phyloP scores from a whole-genome alignment of 2,113 vertebrate genomes.

The Empidonax traillii region DNA sequence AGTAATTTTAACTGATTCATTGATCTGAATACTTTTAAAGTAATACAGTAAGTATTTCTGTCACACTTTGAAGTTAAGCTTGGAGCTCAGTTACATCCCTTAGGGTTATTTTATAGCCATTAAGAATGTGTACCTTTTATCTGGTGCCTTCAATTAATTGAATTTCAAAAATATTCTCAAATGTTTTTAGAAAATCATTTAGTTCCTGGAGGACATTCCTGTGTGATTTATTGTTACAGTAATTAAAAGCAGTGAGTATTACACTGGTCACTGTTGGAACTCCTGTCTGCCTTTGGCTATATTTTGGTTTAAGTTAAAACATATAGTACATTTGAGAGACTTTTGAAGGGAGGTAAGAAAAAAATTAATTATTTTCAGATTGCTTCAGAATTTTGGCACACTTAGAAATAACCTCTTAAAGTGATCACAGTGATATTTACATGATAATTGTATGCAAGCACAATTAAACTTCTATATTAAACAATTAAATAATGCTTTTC shows the following conservation, averaged over 20 bases:
- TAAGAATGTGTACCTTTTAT: slow-evolving; percentile 82
- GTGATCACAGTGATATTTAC: slow-evolving; percentile 28
- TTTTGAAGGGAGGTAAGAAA: slow-evolving; percentile 43
- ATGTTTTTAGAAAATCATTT: slow-evolving; percentile 70
- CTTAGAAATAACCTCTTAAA: slow-evolving; percentile 44
- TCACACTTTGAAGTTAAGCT: slow-evolving; percentile 78
- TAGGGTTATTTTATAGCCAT: slow-evolving; percentile 77
- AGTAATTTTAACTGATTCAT: slow-evolving; percentile 77
- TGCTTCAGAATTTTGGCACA: slow-evolving; percentile 43
- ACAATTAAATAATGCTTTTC: slow-evolving; percentile 50
- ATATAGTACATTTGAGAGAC: slow-evolving; percentile 11
- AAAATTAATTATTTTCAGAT: slow-evolving; percentile 31
- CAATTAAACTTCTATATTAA: slow-evolving; percentile 28
- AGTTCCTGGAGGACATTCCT: slow-evolving; percentile 70
- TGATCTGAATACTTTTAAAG: slow-evolving; percentile 74
- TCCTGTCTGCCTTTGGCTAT: slow-evolving; percentile 59
- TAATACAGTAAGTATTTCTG: slow-evolving; percentile 71
- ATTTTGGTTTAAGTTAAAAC: slow-evolving; percentile 53
- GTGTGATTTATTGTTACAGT: slow-evolving; percentile 74
- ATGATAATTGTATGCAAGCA: slow-evolving; percentile 42
- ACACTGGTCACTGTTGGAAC: slow-evolving; percentile 66
- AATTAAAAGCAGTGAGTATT: slow-evolving; percentile 69
- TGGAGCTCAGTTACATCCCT: slow-evolving; percentile 64
- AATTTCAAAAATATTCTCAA: slow-evolving; percentile 80
- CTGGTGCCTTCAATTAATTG: slow-evolving; percentile 83